phyloP scores from a whole-genome alignment of 2,113 vertebrate species.

The Archocentrus centrarchus region DNA sequence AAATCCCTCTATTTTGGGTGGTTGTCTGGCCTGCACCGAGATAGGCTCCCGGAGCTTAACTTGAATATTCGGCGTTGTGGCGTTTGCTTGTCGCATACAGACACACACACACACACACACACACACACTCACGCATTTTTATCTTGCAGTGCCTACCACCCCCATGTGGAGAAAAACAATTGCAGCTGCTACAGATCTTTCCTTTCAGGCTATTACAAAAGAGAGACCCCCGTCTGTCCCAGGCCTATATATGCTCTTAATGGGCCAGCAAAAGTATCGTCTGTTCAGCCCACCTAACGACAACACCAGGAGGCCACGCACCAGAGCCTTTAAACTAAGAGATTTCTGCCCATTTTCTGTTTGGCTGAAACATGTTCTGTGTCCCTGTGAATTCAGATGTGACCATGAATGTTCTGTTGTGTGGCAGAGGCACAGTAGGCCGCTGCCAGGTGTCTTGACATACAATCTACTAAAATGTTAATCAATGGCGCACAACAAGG shows the following conservation, averaged over 20 bases:
- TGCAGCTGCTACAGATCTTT: conserved; percentile 84
- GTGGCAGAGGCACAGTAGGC: conserved; percentile 53
- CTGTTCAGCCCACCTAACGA: conserved; percentile 61
- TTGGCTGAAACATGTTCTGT: conserved; percentile 7
- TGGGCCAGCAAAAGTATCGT: conserved; percentile 67
- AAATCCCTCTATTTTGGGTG: conserved; percentile 48
- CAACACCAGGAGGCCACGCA: conserved; percentile 63
- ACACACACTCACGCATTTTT: conserved; percentile 57
- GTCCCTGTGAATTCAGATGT: conserved; percentile 59
- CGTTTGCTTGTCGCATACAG: conserved; percentile 63
- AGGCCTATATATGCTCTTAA: conserved; percentile 64
- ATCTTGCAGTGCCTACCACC: conserved; percentile 94
- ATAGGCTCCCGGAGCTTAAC: conserved; percentile 52
- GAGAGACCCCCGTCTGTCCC: conserved; percentile 76
- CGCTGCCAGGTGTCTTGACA: conserved; percentile 33
- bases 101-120: conserved; percentile 35
- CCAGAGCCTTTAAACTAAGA: conserved; percentile 49
- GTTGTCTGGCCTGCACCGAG: conserved; percentile 44
- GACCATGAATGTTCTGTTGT: conserved; percentile 67
- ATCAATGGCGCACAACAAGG: background rate
- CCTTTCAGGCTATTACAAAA: conserved; percentile 82
- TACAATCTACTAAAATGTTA: conserved; percentile 33
- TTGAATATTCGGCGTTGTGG: conserved; percentile 50
- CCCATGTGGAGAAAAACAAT: conserved; percentile 95
- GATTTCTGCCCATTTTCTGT: conserved; percentile 44